Percentiles rank a stretch among this genome's conserved stretches.
Conservation (phyloP, 2,113 vertebrate species). For the Corynorhinus townsendii region DNA sequence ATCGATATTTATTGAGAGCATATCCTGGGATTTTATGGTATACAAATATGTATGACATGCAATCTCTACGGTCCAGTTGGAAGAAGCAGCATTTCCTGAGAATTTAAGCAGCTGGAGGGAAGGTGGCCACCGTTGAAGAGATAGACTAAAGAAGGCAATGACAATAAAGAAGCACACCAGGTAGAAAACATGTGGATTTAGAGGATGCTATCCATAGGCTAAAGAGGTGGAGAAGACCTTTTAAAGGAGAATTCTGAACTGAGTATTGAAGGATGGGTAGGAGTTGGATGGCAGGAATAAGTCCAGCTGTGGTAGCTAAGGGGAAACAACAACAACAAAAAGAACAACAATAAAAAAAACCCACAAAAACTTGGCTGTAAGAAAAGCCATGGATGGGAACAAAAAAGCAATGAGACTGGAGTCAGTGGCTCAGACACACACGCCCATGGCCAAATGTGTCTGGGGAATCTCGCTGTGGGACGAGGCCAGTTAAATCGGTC, state of each 20-base stretch:
- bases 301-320: not conserved
- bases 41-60: not conserved
- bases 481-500: not conserved
- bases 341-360: no score
- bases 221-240: not conserved
- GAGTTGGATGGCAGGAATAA: not conserved
- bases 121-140: not conserved
- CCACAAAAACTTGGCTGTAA: not conserved
- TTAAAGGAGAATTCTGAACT: not conserved
- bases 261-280: not conserved
- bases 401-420: not conserved
- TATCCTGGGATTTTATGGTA: not conserved
- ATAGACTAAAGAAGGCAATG: not conserved
- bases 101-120: not conserved
- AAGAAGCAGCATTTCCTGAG: not conserved
- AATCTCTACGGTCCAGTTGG: not conserved
- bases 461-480: not conserved
- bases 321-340: not conserved
- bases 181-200: not conserved
- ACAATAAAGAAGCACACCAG: not conserved
- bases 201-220: accelerated
- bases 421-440: not conserved
- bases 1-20: not conserved
- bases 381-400: not conserved
- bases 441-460: not conserved